phyloP scores from a whole-genome alignment of 2,113 vertebrate genomes.

The Castor canadensis region DNA sequence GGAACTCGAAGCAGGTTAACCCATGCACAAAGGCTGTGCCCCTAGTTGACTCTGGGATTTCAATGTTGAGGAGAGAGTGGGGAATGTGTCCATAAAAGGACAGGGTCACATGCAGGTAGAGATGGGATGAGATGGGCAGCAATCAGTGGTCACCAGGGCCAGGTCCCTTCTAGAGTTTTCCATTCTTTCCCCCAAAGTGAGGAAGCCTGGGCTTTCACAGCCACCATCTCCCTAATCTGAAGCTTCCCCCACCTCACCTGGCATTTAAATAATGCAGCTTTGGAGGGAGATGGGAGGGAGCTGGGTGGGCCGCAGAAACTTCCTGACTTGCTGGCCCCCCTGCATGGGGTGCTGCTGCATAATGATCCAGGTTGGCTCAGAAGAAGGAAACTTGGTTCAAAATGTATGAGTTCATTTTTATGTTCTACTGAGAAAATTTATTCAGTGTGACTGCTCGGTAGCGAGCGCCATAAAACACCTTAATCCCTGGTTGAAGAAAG shows the following conservation, averaged over 20 bases:
- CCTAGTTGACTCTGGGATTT: fast-evolving
- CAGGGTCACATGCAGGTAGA: fast-evolving
- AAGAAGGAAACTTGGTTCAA: slow-evolving; percentile 86
- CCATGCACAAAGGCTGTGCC: fast-evolving
- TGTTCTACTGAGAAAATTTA: slow-evolving; percentile 90
- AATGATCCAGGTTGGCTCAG: slow-evolving; percentile 84
- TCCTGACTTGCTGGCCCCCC: slow-evolving; percentile 70
- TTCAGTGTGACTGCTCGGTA: slow-evolving; percentile 90
- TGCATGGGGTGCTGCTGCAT: slow-evolving; percentile 76
- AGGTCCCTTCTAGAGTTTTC: not conserved
- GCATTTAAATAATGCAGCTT: slow-evolving; percentile 80
- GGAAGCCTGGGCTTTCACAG: not conserved
- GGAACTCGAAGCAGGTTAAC: not conserved
- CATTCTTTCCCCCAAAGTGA: not conserved
- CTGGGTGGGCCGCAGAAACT: slow-evolving; percentile 30
- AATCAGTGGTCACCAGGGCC: too few relatives aligned
- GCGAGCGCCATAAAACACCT: slow-evolving; percentile 90
- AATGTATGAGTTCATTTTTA: slow-evolving; percentile 89
- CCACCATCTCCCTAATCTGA: not conserved
- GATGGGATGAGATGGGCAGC: fast-evolving
- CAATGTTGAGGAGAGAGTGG: fast-evolving
- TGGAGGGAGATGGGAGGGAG: slow-evolving; percentile 57
- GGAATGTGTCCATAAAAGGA: fast-evolving
- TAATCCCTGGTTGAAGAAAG: slow-evolving; percentile 95
- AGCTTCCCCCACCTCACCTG: slow-evolving; percentile 53